A percentile compares a stretch with the other conserved stretches of the same genome.
phyloP scores from a whole-genome alignment of 2,113 vertebrate genomes.

The Acanthisitta chloris region DNA sequence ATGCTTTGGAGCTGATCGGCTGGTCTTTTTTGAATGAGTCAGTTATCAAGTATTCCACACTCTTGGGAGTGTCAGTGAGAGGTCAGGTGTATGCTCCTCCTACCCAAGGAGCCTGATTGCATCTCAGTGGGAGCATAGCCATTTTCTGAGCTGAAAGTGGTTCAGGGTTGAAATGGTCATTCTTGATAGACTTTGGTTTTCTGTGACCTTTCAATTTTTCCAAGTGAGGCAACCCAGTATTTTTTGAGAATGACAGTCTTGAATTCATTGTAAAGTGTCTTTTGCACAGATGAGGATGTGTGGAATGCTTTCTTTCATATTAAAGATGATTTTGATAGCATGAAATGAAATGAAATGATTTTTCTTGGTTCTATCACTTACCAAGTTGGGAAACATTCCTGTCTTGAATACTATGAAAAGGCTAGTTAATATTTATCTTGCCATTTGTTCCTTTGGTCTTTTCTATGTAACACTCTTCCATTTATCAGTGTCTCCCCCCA shows the following conservation, averaged over 20 bases:
- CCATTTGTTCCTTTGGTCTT: background rate
- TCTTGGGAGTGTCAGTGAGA: background rate
- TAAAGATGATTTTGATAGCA: background rate
- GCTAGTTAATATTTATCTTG: background rate
- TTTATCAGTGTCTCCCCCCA: background rate
- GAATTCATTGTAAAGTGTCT: background rate
- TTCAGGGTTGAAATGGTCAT: background rate
- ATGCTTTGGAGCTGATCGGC: background rate
- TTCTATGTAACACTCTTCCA: background rate
- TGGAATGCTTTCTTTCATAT: background rate
- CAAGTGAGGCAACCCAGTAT: background rate
- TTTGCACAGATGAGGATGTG: background rate
- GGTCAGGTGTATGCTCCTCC: background rate
- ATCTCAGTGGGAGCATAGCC: fast-evolving
- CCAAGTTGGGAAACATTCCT: background rate
- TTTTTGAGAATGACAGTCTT: background rate
- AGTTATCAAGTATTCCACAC: background rate
- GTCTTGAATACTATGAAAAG: background rate
- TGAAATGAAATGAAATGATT: background rate
- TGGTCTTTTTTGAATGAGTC: background rate
- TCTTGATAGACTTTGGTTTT: background rate
- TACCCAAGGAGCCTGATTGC: background rate
- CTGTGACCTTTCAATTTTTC: background rate
- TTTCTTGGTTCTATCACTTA: background rate
- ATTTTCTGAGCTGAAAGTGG: background rate